Base-by-base conservation (phyloP, 2,113 vertebrate genomes). In the Rhinichthys klamathensis region DNA sequence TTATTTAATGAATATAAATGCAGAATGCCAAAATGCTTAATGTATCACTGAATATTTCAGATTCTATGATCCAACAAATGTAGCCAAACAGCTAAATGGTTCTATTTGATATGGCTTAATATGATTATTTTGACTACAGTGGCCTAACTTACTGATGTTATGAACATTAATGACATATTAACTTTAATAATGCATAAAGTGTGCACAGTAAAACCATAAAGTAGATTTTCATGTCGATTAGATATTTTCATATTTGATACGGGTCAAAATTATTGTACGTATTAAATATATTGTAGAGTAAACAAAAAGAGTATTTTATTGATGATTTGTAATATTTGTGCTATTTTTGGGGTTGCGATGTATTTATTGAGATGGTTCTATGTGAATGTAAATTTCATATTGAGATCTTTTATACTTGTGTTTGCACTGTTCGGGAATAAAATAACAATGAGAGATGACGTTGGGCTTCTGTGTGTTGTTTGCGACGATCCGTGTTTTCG, bases 201-300 rank as follows among this genome's bases (percentile, higher is more conserved):
- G 73, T 87, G 80, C 88, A 89, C 78, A 82, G 78, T 87, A 87
- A 84, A 79, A 84, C 54, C 21, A 69, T 85, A 83, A 27, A 78
- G 51, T 88, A 89, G 76, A 88, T 92, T 94, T 93, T 93, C 91
- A 93, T 85, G 85, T 87, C 69, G 67, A 90, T 92, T 92, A 93
- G 94, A 93, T 95, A 91, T 91, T 95, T 95, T 93, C 94, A 94
- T 94, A 94, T 94, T 94, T 92, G 95, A 96, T 95, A 96, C 96
- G 96, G 96, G 96, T 96, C 95, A 93, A 88, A 93, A 95, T 95
- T 96, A 87, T 72, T 94, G 88, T 95, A 96, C 91, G 94, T 95
- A 95, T 91, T 92, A 94, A 93, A 91, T 92, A 93, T 93, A 95
- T 92, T 94, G 92, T 95, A 95, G 95, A 94, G 92, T 93, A 87